These are phyloP conservation scores for Troides aeacus DNA, from an alignment of 2,888 invertebrate genomes.

Conservation along the genomic window DNA sequence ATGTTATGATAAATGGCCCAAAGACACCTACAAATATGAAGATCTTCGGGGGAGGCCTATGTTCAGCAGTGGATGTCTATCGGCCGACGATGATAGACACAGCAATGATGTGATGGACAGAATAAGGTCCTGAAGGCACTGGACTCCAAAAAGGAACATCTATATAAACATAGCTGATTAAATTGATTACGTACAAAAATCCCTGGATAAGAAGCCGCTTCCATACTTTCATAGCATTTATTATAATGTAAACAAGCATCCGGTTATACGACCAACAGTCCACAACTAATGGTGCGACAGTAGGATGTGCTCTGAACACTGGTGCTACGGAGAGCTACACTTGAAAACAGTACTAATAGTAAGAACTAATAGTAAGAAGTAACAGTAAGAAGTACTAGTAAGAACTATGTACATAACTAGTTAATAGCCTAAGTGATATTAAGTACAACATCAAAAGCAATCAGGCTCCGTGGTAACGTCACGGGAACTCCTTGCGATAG, in stretches of 20 bases:
- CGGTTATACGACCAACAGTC: no score
- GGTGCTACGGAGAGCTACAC: constrained; percentile 8
- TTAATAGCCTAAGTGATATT: constrained; percentile 13
- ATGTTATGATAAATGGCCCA: no score
- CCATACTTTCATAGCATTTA: not conserved
- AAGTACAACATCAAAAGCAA: constrained; percentile 34
- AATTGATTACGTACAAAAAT: not conserved
- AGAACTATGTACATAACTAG: constrained; percentile 7
- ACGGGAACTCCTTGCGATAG: not conserved
- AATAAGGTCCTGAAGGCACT: no score
- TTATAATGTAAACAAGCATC: not conserved
- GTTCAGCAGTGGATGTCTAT: no score
- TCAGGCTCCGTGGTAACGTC: constrained; percentile 8
- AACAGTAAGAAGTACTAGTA: not conserved
- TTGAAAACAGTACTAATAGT: not conserved
- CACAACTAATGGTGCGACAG: constrained; percentile 5
- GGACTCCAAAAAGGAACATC: no score
- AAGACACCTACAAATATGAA: no score
- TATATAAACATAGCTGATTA: no score
- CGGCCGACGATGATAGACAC: no score
- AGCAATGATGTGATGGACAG: no score
- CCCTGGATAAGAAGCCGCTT: no score
- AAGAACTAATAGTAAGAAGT: not conserved
- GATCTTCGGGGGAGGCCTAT: no score
- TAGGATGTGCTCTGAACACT: not conserved